These are phyloP conservation scores for Bimastos eiseni DNA, from an alignment of 2,888 invertebrate species.

Conservation along the genomic window DNA sequence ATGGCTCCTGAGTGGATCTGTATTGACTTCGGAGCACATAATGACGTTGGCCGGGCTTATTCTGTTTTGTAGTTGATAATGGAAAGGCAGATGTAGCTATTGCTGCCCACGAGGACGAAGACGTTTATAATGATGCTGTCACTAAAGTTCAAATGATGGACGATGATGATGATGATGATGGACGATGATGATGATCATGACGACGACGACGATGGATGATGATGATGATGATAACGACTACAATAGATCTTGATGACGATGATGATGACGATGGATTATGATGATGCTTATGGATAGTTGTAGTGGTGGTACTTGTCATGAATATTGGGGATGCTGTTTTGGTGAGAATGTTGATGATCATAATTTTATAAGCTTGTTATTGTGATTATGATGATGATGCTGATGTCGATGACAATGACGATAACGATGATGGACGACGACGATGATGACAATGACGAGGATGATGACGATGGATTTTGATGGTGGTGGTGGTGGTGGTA, in stretches of 20 bases:
- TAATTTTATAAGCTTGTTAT: too few relatives aligned
- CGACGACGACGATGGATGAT: neutral
- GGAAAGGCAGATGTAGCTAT: neutral
- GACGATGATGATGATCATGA: neutral
- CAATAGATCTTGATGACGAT: too few relatives aligned
- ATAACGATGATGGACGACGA: neutral
- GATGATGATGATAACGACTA: neutral
- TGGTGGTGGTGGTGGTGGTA: too few relatives aligned
- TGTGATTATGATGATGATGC: too few relatives aligned
- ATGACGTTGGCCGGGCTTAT: slow-evolving; percentile 2
- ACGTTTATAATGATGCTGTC: neutral
- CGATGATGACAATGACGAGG: too few relatives aligned
- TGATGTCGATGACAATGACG: neutral
- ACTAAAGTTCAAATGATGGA: neutral
- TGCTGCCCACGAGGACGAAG: neutral
- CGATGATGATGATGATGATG: neutral
- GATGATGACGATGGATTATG: too few relatives aligned
- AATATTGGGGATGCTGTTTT: too few relatives aligned
- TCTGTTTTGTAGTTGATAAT: neutral
- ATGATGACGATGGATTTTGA: too few relatives aligned
- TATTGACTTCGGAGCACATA: slow-evolving; percentile 3
- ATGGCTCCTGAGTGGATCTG: slow-evolving; percentile 13
- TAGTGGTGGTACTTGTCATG: too few relatives aligned
- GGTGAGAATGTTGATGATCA: too few relatives aligned
- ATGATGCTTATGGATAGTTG: too few relatives aligned